Evolutionary conservation across 92 coral and sea anemone genomes (phyloP).

Genomic region (Phenganax marumi): DNA sequence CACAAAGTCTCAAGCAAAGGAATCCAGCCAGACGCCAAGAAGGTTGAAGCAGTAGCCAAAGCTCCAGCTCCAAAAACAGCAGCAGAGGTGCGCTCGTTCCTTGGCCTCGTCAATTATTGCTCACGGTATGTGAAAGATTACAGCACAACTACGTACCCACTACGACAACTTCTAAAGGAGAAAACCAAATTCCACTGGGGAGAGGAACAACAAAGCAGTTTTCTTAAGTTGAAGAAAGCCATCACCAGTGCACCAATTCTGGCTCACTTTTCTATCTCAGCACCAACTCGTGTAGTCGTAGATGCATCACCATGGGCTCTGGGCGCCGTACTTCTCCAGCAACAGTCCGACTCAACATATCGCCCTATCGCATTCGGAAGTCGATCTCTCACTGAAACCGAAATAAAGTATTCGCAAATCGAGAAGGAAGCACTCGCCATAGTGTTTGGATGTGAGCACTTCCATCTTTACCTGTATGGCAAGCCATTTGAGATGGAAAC

Average conservation of each 20-base stretch:
- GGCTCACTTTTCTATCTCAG: not conserved
- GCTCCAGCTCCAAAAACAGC: too few species aligned
- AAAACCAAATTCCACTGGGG: not conserved
- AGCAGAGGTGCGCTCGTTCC: too few species aligned
- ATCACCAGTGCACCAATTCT: not conserved
- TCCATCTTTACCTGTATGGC: conserved; percentile 14
- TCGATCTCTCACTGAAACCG: conserved; percentile 11
- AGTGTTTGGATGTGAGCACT: not conserved
- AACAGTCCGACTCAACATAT: conserved; percentile 3
- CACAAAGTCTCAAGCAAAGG: too few species aligned
- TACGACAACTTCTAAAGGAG: not conserved
- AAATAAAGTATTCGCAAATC: conserved; percentile 10
- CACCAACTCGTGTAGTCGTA: conserved; percentile 1
- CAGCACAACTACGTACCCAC: too few species aligned
- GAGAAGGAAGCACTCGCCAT: conserved; percentile 23
- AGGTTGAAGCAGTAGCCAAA: too few species aligned
- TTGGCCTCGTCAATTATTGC: too few species aligned
- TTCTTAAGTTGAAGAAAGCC: not conserved
- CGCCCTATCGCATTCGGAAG: conserved; percentile 25
- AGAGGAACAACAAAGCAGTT: conserved; percentile 4
- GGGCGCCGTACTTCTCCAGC: conserved; percentile 11
- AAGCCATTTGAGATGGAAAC: conserved; percentile 15
- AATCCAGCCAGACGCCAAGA: too few species aligned
- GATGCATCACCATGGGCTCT: not conserved
- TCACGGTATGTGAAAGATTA: too few species aligned